Evolutionary conservation across 2,113 vertebrate genomes (phyloP), one percentile per base, ranked within the genome.

Genomic region (Hydrochoerus hydrochaeris): DNA sequence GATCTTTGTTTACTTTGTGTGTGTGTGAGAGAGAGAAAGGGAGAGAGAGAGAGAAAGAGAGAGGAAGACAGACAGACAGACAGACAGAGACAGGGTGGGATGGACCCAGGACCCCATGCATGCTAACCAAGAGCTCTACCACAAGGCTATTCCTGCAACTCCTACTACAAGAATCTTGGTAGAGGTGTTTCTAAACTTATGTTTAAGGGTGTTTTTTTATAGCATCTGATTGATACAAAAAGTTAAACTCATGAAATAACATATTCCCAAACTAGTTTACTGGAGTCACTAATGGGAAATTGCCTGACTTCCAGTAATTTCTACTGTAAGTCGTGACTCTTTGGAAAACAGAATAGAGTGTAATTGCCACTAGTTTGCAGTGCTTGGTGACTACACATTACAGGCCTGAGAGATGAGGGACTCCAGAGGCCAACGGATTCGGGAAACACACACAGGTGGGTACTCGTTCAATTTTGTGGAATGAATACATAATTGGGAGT

Each of bases 171-270:
- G 54, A 24, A 32, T 75, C 49, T 92, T 88, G 73, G 22, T 38
- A 71, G 78, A 91, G 32, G 32, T 90, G 14, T 49, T 94, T 87
- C 86, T 75, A 81, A 90, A 58, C 49, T 95, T 58, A 52, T 28
- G 20, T 52, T 82, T 28, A 44, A 32, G 22, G 26, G 58, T 63
- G 58, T 86, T 95, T 93, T 94, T 93, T 87, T 63, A 41, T 41
- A 91, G 57, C 24, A 80, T 28, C n/a, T 75, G 52, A 69, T 28
- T 49, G 65, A 93, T 12, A 38, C 7, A 52, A 84, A 75, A 73
- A 87, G 41, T 11, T 83, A 32, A 96, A 49, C 28, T 75, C 88
- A n/a, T 92, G 28, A 85, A 77, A 13, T 46, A 75, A 82, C 65
- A 69, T 28, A 62, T 19, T 67, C 78, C 57, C 62, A 82, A 92